Evolutionary conservation across 2,113 vertebrate genomes (phyloP).

Genomic region (Bujurquina vittata): DNA sequence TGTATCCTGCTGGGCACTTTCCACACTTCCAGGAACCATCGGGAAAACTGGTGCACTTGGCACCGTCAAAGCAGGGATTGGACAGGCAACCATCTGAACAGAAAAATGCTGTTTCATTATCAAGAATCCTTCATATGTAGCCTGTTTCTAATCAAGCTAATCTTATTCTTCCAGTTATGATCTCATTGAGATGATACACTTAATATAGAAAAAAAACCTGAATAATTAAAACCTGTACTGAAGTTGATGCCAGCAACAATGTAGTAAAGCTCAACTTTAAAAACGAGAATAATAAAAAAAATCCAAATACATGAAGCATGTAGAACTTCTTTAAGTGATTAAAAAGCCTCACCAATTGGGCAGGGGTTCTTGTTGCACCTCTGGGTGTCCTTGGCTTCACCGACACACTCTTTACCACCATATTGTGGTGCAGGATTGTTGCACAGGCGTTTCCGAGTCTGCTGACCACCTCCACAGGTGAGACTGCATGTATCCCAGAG

Average conservation of each 20-base stretch:
- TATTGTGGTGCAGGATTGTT: conserved; percentile 91
- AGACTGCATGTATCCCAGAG: conserved; percentile 91
- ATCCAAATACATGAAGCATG: not conserved
- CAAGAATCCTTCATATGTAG: not conserved
- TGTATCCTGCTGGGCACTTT: conserved; percentile 90
- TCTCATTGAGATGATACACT: not conserved
- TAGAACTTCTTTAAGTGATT: not conserved
- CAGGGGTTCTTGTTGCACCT: conserved; percentile 87
- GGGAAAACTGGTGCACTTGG: conserved; percentile 89
- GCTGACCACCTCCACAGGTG: conserved; percentile 92
- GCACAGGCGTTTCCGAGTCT: conserved; percentile 91
- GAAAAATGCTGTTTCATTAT: conserved; percentile 14
- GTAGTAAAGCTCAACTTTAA: not conserved
- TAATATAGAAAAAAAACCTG: not conserved
- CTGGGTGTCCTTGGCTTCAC: conserved; percentile 84
- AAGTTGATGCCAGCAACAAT: not conserved
- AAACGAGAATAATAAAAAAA: not conserved
- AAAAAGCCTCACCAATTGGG: conserved; percentile 76
- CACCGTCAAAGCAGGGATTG: conserved; percentile 94
- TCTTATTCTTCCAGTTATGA: not conserved
- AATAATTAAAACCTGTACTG: not conserved
- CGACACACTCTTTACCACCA: conserved; percentile 92
- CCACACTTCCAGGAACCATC: conserved; percentile 98
- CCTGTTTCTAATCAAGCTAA: not conserved
- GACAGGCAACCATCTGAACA: conserved; percentile 94